Base-by-base conservation (phyloP, 2,888 invertebrate genomes). In the Coelopa pilipes region DNA sequence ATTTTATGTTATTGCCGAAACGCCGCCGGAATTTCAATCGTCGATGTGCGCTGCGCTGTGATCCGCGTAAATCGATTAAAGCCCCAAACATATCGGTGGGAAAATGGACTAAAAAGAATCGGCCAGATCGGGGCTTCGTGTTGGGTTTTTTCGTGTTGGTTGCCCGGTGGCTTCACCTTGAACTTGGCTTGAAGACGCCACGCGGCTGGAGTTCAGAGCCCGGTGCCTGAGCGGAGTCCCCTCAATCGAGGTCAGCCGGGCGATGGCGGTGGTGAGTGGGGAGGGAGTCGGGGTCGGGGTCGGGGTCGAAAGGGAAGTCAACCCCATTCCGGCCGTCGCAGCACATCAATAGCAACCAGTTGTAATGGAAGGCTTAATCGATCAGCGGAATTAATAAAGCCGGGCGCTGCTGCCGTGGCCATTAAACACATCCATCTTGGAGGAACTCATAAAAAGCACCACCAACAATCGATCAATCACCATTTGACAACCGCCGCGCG, bases 1-100 rank as follows among this genome's bases (percentile, higher is more conserved):
- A 65, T 83, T 84, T 84, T 82, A 84, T 83, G 84, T 83, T 82
- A 80, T 79, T 82, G 82, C 80, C 77, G 78, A 84, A 83, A 83
- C 84, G 84, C 76, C 80, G 75, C 76, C 79, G 81, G 84, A 84
- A 84, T 84, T 78, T 79, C 76, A 78, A 78, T 78, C 74, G 49
- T 0, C 24, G 46, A 11, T 21, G n/a, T 1, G 34, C 7, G 34
- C 7, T n/a, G n/a, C 1, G 21, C 19, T 19, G 19, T 50, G 46
- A 65, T 34, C n/a, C 46, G 15, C 46, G 21, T n/a, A 12, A 57
- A 1, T 57, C n/a, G 57, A n/a, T 57, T 2, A 47, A 59, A 45
- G 57, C 34, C n/a, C 53, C 53, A 63, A 65, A 65, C 12, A 53
- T 45, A 49, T 47, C 60, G 60, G 60, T 70, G 70, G 70, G 70